Conservation (phyloP, 2,888 invertebrate species). For the Cartodere bifasciata region DNA sequence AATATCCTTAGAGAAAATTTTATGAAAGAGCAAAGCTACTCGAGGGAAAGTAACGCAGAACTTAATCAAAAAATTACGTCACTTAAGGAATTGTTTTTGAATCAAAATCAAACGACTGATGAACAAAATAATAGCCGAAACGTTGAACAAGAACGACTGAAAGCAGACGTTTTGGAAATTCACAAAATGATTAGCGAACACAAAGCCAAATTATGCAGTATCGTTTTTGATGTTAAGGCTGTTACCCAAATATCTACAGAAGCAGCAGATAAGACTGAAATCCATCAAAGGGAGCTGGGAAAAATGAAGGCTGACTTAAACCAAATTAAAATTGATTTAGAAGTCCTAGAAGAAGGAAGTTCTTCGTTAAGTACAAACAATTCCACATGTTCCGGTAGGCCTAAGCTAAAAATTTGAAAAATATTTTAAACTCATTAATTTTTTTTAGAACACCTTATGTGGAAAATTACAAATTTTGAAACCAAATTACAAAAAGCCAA, state of each 20-base stretch:
- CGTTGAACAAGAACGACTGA: not conserved
- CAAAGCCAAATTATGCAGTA: constrained; percentile 34
- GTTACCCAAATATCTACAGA: constrained; percentile 39
- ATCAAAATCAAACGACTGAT: not conserved
- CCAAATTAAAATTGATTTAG: constrained; percentile 36
- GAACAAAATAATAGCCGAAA: not conserved
- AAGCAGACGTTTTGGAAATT: constrained; percentile 18
- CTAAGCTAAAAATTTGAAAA: constrained; percentile 1
- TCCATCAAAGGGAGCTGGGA: constrained; percentile 33
- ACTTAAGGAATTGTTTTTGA: not conserved
- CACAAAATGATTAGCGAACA: constrained; percentile 30
- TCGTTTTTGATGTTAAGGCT: constrained; percentile 39
- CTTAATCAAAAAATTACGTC: constrained; percentile 18
- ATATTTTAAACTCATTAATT: constrained; percentile 1
- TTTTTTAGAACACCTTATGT: constrained; percentile 47
- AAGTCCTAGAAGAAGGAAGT: constrained; percentile 33
- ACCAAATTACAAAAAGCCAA: constrained; percentile 55
- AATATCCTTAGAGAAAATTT: constrained; percentile 23
- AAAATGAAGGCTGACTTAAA: constrained; percentile 32
- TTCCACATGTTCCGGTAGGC: too few species aligned
- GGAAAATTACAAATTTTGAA: constrained; percentile 55
- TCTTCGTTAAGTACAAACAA: too few species aligned
- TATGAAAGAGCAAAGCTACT: constrained; percentile 24
- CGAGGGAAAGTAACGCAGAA: constrained; percentile 21
- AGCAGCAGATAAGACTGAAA: constrained; percentile 40